These are phyloP conservation scores for Phocides pigmalion DNA, from an alignment of 1,140 invertebrate species.

Conservation along the genomic window DNA sequence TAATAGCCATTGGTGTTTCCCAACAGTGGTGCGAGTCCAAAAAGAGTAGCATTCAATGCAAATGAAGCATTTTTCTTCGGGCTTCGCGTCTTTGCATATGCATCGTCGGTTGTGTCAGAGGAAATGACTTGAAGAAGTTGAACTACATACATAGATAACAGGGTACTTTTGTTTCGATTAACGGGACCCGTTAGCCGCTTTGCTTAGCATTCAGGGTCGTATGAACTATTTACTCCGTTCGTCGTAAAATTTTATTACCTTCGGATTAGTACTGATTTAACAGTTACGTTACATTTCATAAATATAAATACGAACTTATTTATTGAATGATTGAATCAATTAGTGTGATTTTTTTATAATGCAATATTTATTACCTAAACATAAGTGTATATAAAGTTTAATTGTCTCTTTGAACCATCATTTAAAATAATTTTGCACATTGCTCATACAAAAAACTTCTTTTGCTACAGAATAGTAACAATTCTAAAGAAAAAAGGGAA, in stretches of 20 bases:
- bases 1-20: constrained; percentile 19
- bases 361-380: too few relatives aligned
- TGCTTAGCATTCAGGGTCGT: constrained; percentile 59
- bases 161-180: constrained; percentile 25
- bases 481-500: too few relatives aligned
- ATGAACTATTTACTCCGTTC: constrained; percentile 42
- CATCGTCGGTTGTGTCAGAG: constrained; percentile 45
- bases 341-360: too few relatives aligned
- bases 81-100: constrained; percentile 41
- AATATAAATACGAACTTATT: constrained; percentile 2
- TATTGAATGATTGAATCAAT: too few relatives aligned
- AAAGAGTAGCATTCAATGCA: constrained; percentile 53
- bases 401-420: too few relatives aligned
- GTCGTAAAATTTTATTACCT: constrained; percentile 49
- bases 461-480: too few relatives aligned
- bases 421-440: too few relatives aligned
- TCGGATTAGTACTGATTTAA: constrained; percentile 42
- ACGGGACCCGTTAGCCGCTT: constrained; percentile 37
- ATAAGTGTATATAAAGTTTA: too few relatives aligned
- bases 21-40: constrained; percentile 28
- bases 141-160: constrained; percentile 43
- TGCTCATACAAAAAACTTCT: too few relatives aligned
- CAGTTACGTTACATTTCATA: constrained; percentile 37
- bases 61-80: constrained; percentile 51
- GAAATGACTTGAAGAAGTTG: constrained; percentile 55